Percentiles rank a stretch among this genome's conserved stretches.
Evolutionary conservation across 53 echinoderm and acorn worm genomes (phyloP).

Genomic region (Echinometra lucunter): DNA sequence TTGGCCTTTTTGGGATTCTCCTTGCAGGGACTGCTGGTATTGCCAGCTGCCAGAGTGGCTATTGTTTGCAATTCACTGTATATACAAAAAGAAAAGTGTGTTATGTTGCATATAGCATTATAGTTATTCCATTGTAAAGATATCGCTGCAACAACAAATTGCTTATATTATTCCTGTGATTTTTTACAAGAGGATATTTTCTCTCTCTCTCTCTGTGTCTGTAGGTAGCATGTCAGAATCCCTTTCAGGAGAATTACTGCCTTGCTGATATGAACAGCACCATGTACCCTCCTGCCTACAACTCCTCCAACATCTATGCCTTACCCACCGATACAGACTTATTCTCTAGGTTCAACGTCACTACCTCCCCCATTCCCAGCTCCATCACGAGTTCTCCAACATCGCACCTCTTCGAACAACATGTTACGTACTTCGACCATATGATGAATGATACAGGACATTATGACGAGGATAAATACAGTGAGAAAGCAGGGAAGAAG

Average conservation of each 20-base stretch:
- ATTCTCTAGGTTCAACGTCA: neutral
- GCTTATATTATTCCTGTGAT: no score
- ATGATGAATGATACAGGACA: conserved; percentile 7
- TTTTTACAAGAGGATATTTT: no score
- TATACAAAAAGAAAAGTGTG: no score
- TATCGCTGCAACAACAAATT: no score
- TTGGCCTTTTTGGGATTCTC: no score
- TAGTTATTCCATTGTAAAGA: no score
- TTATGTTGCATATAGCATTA: no score
- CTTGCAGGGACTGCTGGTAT: no score
- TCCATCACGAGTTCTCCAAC: neutral
- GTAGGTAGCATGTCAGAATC: conserved; percentile 65
- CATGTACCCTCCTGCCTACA: neutral
- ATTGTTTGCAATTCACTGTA: no score
- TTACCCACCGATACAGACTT: neutral
- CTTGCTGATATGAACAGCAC: neutral
- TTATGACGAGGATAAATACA: neutral
- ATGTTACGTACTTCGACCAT: conserved; percentile 32
- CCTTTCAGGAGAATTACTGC: conserved; percentile 67
- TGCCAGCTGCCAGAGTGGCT: no score
- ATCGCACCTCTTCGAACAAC: neutral
- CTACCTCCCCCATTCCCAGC: neutral
- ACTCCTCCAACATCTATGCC: neutral
- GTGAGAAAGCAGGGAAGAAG: conserved; percentile 47
- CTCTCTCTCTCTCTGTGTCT: neutral